phyloP scores from a whole-genome alignment of 1,140 invertebrate genomes.

The Pygmarrhopalites habei region DNA sequence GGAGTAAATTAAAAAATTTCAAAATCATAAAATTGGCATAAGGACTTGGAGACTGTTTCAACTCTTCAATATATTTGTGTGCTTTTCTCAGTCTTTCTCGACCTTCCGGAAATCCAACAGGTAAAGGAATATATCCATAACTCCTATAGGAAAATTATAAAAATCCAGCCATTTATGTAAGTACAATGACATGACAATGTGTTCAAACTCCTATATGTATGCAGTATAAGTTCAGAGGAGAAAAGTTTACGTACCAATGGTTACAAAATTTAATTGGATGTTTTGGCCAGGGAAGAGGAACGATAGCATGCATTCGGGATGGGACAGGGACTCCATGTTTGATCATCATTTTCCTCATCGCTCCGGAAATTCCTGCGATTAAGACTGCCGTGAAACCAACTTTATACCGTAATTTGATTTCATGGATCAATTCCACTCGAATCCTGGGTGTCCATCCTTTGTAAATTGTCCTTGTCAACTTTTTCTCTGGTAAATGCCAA shows the following conservation, averaged over 20 bases:
- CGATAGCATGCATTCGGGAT: constrained; percentile 33
- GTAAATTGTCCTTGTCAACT: constrained; percentile 24
- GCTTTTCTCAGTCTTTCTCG: constrained; percentile 16
- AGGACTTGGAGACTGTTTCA: constrained; percentile 34
- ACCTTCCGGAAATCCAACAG: constrained; percentile 21
- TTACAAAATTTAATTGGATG: constrained; percentile 34
- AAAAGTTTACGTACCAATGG: constrained; percentile 28
- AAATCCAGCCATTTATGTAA: no score
- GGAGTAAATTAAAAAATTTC: constrained; percentile 30
- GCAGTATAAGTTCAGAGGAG: no score
- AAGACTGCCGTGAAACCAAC: constrained; percentile 36
- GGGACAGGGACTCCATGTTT: constrained; percentile 28
- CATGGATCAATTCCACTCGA: constrained; percentile 23
- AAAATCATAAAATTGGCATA: constrained; percentile 31
- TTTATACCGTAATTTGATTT: constrained; percentile 23
- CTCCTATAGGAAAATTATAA: constrained; percentile 24
- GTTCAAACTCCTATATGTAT: no score
- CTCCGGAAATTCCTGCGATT: constrained; percentile 25
- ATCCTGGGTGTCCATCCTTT: constrained; percentile 33
- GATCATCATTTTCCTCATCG: constrained; percentile 32
- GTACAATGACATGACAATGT: no score
- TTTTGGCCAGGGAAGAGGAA: constrained; percentile 35
- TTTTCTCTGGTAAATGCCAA: constrained; percentile 33
- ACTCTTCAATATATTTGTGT: constrained; percentile 24
- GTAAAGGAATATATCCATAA: constrained; percentile 31